Evolutionary conservation across 2,888 invertebrate species (phyloP).

Genomic region (Agonopterix heracliana): DNA sequence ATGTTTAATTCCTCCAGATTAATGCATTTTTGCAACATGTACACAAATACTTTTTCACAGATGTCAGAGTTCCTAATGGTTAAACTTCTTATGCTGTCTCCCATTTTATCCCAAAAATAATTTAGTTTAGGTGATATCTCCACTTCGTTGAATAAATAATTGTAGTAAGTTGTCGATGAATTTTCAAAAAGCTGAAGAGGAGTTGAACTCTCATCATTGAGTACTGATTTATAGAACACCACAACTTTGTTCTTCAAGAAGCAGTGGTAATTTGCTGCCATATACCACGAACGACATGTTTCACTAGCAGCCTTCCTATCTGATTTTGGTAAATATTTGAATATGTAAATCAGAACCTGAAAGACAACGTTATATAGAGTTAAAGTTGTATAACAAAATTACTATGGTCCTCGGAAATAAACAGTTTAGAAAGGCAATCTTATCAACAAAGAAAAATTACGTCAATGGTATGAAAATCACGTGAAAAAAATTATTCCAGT

Average conservation of each 20-base stretch:
- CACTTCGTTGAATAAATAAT: conserved; percentile 72
- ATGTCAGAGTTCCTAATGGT: conserved; percentile 78
- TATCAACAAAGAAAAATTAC: conserved; percentile 15
- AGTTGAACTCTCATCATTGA: conserved; percentile 51
- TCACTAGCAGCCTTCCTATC: conserved; percentile 81
- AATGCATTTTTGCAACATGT: conserved; percentile 73
- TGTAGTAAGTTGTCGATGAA: conserved; percentile 56
- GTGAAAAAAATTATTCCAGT: conserved; percentile 45
- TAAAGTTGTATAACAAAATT: background rate
- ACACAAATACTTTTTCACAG: conserved; percentile 78
- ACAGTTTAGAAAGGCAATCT: conserved; percentile 6
- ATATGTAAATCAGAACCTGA: conserved; percentile 79
- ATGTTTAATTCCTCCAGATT: conserved; percentile 77
- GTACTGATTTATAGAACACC: conserved; percentile 57
- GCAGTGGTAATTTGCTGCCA: conserved; percentile 79
- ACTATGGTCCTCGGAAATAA: no score
- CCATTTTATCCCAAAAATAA: conserved; percentile 75
- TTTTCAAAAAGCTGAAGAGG: conserved; percentile 58
- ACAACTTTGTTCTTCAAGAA: conserved; percentile 72
- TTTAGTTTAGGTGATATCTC: conserved; percentile 69
- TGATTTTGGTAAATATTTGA: conserved; percentile 78
- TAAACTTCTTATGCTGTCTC: conserved; percentile 73
- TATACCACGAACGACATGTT: conserved; percentile 80
- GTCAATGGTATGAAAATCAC: conserved; percentile 30
- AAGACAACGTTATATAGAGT: conserved; percentile 20